Conservation (phyloP, 2,113 vertebrate genomes). For the Regulus satrapa region DNA sequence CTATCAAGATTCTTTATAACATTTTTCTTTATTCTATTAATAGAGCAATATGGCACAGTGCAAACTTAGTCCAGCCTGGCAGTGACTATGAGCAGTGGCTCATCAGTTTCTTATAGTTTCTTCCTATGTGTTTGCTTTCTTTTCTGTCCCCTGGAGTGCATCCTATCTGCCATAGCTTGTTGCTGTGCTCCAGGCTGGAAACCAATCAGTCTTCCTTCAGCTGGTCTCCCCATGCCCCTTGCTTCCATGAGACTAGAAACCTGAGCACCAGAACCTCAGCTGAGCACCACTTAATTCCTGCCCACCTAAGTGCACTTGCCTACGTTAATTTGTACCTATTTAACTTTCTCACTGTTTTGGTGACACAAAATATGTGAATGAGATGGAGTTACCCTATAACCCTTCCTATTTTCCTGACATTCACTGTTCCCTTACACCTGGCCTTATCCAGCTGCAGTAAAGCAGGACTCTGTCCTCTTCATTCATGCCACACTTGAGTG, state of each 20-base stretch:
- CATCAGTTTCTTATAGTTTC: background rate
- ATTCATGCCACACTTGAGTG: background rate
- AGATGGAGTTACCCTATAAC: background rate
- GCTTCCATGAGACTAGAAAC: background rate
- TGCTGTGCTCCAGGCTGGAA: background rate
- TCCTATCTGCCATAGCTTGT: background rate
- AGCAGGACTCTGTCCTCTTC: background rate
- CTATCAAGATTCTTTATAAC: background rate
- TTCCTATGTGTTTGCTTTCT: background rate
- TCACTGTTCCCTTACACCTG: background rate
- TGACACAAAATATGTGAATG: background rate
- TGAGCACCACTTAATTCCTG: background rate
- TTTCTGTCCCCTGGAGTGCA: background rate
- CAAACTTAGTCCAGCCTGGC: background rate
- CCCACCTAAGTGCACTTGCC: background rate
- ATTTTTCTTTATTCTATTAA: background rate
- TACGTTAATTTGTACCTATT: background rate
- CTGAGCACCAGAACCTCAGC: too few species aligned
- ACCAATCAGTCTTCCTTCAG: rapidly evolving
- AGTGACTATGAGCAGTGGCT: background rate
- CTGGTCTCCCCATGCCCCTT: background rate
- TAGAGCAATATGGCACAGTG: background rate
- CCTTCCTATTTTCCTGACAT: background rate
- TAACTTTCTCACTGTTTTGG: background rate
- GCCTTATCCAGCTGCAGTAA: background rate